Conservation (phyloP, 1,140 invertebrate genomes). For the Caenorhabditis latens region DNA sequence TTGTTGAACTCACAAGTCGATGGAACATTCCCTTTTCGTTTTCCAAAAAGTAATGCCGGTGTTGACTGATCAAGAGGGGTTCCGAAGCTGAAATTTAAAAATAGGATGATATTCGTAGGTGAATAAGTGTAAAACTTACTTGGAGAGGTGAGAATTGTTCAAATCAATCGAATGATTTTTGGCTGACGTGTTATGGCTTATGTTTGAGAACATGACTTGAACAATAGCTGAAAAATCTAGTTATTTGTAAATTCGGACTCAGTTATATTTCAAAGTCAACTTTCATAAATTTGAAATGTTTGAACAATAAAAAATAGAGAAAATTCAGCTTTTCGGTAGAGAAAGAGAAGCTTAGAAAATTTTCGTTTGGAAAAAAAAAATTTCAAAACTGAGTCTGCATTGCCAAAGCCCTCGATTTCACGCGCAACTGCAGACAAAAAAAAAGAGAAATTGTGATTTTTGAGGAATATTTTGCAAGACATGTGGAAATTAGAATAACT, state of each 20-base stretch:
- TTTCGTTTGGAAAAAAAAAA: not conserved
- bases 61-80: slow-evolving; percentile 24
- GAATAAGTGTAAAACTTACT: not conserved
- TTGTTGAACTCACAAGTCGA: not conserved
- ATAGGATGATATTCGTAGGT: too few species aligned
- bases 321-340: too few species aligned
- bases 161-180: slow-evolving; percentile 4
- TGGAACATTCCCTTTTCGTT: not conserved
- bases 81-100: not conserved
- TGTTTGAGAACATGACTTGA: slow-evolving; percentile 20
- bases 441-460: not conserved
- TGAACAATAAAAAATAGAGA: too few species aligned
- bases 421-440: slow-evolving; percentile 40
- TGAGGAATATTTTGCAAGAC: not conserved
- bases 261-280: too few species aligned
- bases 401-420: not conserved
- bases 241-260: not conserved
- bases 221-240: not conserved
- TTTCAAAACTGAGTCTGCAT: not conserved
- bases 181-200: slow-evolving; percentile 11
- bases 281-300: too few species aligned
- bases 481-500: not conserved
- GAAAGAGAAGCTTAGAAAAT: too few species aligned
- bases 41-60: slow-evolving; percentile 20
- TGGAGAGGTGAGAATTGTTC: not conserved